Base-by-base conservation (phyloP, 2,888 invertebrate species). In the Sclerodermus sp. region DNA sequence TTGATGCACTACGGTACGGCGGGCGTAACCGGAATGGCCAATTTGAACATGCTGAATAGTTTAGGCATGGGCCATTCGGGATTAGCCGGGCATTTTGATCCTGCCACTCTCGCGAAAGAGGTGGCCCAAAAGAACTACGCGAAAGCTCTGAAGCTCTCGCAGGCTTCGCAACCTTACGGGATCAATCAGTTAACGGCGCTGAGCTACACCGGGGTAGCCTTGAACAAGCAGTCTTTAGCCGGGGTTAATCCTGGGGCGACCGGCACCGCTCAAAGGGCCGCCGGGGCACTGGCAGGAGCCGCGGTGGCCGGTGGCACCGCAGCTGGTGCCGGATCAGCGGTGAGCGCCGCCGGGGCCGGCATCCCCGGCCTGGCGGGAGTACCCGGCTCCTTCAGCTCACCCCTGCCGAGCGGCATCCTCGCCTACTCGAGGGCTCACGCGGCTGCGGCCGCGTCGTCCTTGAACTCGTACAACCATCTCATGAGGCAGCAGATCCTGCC, bases 61-160 rank as follows among this genome's bases (percentile, higher is more conserved):
- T 57, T 67, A 2, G 65, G 66, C 9, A 60, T 62, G 56, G 54
- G 58, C n/a, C 51, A 61, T 8, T 60, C 62, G 0, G 18, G 59
- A 36, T 51, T 12, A 16, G 34, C 5, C 38, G 31, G 10, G 4
- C 51, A 55, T 1, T 61, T 76, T 55, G 86, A 87, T 77, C 83
- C 87, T 18, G 87, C 85, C 44, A 80, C 87, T 39, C 77, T 89
- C 58, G 90, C 90, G 68, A 90, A 90, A 74, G 90, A 90, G 70
- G 88, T 90, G 57, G 90, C 90, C 34, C 90, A 90, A 74, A 90
- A 90, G 79, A 90, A 87, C 75, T 90, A 90, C 77, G 87, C 89
- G 32, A 89, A 89, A 75, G 88, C 87, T 12, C 82, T 90, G 42
- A 87, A 87, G 70, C 75, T 85, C 58, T 85, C 84, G 8, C 81